Conservation (phyloP, 2,113 vertebrate genomes). For the Leptocoma aspasia region DNA sequence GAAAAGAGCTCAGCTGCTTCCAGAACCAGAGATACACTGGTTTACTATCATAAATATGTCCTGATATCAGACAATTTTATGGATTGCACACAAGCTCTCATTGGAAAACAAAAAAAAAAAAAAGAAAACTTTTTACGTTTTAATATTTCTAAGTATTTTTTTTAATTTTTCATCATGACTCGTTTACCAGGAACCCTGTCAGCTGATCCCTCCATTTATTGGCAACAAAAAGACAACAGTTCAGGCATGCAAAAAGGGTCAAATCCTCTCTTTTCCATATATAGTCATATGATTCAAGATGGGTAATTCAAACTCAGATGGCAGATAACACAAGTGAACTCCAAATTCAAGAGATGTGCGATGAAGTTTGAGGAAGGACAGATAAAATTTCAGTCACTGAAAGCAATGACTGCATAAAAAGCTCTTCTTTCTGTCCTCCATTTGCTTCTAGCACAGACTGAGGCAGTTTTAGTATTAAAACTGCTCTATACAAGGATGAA, state of each 20-base stretch:
- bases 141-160: neutral
- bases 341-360: neutral
- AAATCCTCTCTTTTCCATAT: neutral
- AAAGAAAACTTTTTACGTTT: neutral
- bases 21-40: neutral
- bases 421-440: neutral
- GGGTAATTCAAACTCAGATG: neutral
- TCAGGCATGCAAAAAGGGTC: neutral
- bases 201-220: neutral
- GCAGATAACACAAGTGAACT: conserved; percentile 9
- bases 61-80: neutral
- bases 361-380: neutral
- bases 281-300: neutral
- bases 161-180: neutral
- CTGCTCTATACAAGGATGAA: neutral
- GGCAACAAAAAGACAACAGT: neutral
- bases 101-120: neutral
- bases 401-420: neutral
- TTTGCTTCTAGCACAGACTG: neutral
- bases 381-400: neutral
- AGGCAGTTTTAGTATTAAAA: conserved; percentile 21
- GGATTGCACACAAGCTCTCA: neutral
- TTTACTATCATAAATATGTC: neutral
- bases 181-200: neutral
- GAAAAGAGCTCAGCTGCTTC: neutral